Evolutionary conservation across 2,113 vertebrate genomes (phyloP).

Genomic region (Herpetotheres cachinnans): DNA sequence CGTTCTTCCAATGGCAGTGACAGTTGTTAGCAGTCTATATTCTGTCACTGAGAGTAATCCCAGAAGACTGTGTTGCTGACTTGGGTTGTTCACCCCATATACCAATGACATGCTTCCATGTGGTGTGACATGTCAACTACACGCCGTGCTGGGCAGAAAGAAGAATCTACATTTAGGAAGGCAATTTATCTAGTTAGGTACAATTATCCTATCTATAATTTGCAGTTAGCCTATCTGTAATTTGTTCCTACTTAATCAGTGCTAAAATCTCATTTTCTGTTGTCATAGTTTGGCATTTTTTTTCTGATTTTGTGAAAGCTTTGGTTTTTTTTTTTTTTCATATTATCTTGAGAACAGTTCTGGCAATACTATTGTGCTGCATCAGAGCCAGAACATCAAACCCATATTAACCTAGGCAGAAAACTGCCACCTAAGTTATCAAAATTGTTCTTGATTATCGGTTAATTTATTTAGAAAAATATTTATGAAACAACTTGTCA

Average conservation of each 20-base stretch:
- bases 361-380: not conserved
- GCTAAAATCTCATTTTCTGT: not conserved
- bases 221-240: not conserved
- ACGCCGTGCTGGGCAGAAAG: not conserved
- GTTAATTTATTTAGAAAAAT: not conserved
- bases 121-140: not conserved
- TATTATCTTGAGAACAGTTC: not conserved
- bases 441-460: not conserved
- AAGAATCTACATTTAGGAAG: not conserved
- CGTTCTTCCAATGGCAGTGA: not conserved
- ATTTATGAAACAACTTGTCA: not conserved
- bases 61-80: not conserved
- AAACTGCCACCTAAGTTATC: not conserved
- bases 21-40: not conserved
- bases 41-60: not conserved
- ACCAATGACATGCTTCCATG: not conserved
- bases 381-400: not conserved
- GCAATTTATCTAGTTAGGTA: not conserved
- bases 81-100: accelerated
- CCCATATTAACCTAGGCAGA: not conserved
- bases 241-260: not conserved
- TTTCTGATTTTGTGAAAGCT: not conserved
- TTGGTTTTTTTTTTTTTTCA: too few relatives aligned
- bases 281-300: not conserved
- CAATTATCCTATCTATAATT: not conserved